These are phyloP conservation scores for Cabera pusaria DNA, from an alignment of 2,888 invertebrate species.

Conservation along the genomic window DNA sequence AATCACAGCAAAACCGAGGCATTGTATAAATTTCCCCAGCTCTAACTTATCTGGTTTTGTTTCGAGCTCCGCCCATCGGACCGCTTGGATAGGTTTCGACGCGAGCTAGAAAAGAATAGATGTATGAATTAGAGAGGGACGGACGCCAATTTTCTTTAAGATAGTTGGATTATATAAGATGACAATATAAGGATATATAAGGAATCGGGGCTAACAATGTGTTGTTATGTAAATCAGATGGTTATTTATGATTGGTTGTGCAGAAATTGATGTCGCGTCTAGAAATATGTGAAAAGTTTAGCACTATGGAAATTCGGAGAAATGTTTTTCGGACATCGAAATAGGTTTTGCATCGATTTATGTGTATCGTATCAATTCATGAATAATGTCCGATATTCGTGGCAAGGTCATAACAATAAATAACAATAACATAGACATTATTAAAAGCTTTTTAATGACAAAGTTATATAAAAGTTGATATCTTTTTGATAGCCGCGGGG, in stretches of 20 bases:
- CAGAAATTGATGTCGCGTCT: constrained; percentile 64
- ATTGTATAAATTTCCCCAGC: constrained; percentile 54
- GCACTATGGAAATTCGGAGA: constrained; percentile 20
- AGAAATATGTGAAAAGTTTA: constrained; percentile 67
- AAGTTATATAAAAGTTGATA: too few species aligned
- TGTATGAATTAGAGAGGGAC: constrained; percentile 64
- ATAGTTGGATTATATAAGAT: constrained; percentile 74
- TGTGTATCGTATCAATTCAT: too few species aligned
- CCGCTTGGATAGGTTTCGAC: constrained; percentile 66
- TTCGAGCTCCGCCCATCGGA: constrained; percentile 69
- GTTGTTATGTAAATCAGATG: constrained; percentile 74
- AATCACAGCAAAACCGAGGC: constrained; percentile 44
- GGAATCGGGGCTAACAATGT: constrained; percentile 63
- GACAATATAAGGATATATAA: constrained; percentile 70
- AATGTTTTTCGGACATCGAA: constrained; percentile 12
- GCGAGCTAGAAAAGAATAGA: constrained; percentile 53
- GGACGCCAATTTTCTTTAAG: constrained; percentile 71
- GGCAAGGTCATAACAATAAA: too few species aligned
- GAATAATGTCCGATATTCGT: too few species aligned
- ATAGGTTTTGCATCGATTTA: too few species aligned
- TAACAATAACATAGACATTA: too few species aligned
- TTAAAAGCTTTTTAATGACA: too few species aligned
- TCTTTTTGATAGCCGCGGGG: too few species aligned
- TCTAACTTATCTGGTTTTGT: constrained; percentile 51
- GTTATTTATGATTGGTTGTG: constrained; percentile 67